Base-by-base conservation (phyloP, 2,113 vertebrate genomes). In the Melierax canorus region DNA sequence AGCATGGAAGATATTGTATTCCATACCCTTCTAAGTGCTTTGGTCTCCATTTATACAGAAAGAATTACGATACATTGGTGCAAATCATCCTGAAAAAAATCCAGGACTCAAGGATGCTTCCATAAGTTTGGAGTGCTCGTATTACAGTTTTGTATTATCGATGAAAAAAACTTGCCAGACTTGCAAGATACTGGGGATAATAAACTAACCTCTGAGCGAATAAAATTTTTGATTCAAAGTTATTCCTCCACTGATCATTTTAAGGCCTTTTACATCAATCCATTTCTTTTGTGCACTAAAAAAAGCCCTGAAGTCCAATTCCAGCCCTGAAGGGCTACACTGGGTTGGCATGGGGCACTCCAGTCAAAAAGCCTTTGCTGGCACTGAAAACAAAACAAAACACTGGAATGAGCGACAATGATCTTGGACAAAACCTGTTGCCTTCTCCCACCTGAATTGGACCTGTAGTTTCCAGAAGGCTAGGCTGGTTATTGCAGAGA, bases 391-490 rank as follows among this genome's bases (percentile, higher is more conserved):
- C 46, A 58, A 56, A 36, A 5, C 5, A 22, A 18, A 92, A 63
- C 2, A 26, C 10, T 23, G 12, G 5, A 48, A 59, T 0, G 1
- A 81, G 11, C 3, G 1, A 48, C 23, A 63, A 36, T 26, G 11
- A 27, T 43, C 36, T 59, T 81, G 41, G 38, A 77, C 20, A 83
- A 80, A 92, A 84, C 5, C 6, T 59, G 15, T 62, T 86, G 11
- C 27, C 21, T 58, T 69, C n/a, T 67, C 19, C 17, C 8, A 2
- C 17, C 4, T 66, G n/a, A 86, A 56, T 9, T 4, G 15, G 27
- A 66, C 12, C 22, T 74, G 10, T 17, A 36, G 4, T 41, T 87
- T 78, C 34, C 23, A 81, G 29, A 64, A 89, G 12, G 26, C 23
- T 45, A 41, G 26, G 41, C 26, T 58, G 7, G 27, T 79, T 73